Evolutionary conservation across 2,797 vertebrate genomes (phyloP), one percentile per base, ranked within the genome.

Genomic region (Benthosema pterotum): DNA sequence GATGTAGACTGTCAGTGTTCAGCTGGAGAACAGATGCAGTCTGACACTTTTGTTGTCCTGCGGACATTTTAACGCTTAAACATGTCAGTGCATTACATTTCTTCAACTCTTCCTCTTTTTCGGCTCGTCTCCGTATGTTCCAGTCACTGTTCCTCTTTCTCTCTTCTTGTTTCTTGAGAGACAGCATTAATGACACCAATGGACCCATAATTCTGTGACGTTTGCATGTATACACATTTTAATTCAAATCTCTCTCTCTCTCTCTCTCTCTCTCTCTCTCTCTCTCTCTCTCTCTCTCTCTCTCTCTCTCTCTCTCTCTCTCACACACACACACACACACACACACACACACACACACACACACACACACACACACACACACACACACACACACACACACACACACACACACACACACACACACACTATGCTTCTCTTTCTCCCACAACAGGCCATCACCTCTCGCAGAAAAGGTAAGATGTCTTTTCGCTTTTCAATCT

Each of bases 401-500:
- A 38, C 32, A 2, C 32, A 38, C 32, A 38, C 32, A 38, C 32
- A 11, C 32, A 11, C 32, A 38, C 32, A 38, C 32, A 9, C 8
- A 57, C 42, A 38, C 32, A 9, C 32, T 38, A 19, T 42, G 13
- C 17, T 43, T 57, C 17, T 47, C 56, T 22, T 19, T 22, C 17
- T 52, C 15, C 50, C 46, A 4, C 25, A 57, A 63, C 91, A 97
- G 96, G 71, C 95, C 96, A 38, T 87, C 89, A 60, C 17, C 80
- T 72, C 87, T 72, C 53, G 74, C 70, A 69, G 79, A 83, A 42
- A 92, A 94, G 94, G 96, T 98, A 94, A 93, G 91, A 65, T 11
- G 32, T 42, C 15, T 3, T 11, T 1, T 69, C 3, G 3, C 11
- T 22, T 13, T 57, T 7, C 43, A 1, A 50, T 65, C 11, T 11